A percentile compares a stretch with the other conserved stretches of the same genome.
Evolutionary conservation across 1,140 invertebrate genomes (phyloP).

Genomic region (Ladona fulva): DNA sequence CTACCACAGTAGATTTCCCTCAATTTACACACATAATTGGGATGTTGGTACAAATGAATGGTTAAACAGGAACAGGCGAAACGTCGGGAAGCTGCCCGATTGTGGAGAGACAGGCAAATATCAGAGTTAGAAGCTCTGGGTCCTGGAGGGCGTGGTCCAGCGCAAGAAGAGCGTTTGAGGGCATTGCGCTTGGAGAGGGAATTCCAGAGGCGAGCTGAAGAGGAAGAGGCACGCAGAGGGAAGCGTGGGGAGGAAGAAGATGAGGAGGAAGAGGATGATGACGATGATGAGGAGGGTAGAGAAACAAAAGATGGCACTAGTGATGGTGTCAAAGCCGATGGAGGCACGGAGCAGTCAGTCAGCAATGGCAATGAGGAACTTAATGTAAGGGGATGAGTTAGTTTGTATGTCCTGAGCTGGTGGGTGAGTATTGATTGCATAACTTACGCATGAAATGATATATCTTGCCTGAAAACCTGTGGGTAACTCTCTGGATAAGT

Average conservation of each 20-base stretch:
- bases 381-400: constrained; percentile 1
- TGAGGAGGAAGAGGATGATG: constrained; percentile 50
- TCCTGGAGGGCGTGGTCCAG: constrained; percentile 50
- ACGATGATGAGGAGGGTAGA: constrained; percentile 30
- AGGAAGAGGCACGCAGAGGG: constrained; percentile 45
- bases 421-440: too few species aligned
- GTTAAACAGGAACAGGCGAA: constrained; percentile 50
- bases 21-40: too few species aligned
- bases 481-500: too few species aligned
- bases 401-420: not conserved
- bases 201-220: constrained; percentile 77
- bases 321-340: not conserved
- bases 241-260: constrained; percentile 58
- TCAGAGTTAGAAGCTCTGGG: constrained; percentile 55
- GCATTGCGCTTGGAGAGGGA: constrained; percentile 76
- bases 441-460: too few species aligned
- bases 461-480: too few species aligned
- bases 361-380: constrained; percentile 13
- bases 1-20: too few species aligned
- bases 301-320: not conserved
- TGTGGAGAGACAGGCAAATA: constrained; percentile 77
- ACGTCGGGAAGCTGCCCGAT: constrained; percentile 55
- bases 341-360: not conserved
- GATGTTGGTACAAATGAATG: too few species aligned
- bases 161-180: constrained; percentile 78